Conservation (phyloP, 2,113 vertebrate genomes). For the Opisthocomus hoazin region DNA sequence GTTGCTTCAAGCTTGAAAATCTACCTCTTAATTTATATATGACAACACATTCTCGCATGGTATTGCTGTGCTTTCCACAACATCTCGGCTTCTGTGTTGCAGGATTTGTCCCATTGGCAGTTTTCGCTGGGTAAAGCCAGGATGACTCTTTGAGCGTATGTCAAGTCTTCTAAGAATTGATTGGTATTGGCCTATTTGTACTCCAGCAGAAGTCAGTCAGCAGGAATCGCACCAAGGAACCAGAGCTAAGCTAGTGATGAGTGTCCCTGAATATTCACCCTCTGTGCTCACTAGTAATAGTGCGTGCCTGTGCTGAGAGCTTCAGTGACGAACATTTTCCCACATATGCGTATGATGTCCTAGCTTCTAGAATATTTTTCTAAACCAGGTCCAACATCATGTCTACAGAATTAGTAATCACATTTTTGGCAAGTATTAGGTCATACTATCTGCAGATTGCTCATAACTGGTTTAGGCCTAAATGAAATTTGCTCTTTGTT, state of each 20-base stretch:
- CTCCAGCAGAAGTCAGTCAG: neutral
- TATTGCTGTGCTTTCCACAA: neutral
- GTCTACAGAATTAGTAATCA: neutral
- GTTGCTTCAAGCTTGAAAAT: neutral
- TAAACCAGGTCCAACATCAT: neutral
- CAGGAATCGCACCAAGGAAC: neutral
- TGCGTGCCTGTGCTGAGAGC: neutral
- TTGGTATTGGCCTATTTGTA: neutral
- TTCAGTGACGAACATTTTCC: neutral
- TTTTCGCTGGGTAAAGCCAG: neutral
- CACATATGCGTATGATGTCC: accelerated
- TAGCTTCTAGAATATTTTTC: neutral
- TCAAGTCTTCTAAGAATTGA: neutral
- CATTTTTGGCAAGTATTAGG: neutral
- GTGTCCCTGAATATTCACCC: neutral
- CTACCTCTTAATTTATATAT: neutral
- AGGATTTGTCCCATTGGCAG: neutral
- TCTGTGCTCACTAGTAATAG: neutral
- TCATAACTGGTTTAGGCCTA: neutral
- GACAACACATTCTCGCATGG: neutral
- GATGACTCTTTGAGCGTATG: accelerated
- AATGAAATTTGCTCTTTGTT: neutral
- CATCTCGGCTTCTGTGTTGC: neutral
- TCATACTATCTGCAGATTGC: neutral
- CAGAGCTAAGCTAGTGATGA: neutral